Evolutionary conservation across 2,113 vertebrate species (phyloP).

Genomic region (Cryptotis parvus): DNA sequence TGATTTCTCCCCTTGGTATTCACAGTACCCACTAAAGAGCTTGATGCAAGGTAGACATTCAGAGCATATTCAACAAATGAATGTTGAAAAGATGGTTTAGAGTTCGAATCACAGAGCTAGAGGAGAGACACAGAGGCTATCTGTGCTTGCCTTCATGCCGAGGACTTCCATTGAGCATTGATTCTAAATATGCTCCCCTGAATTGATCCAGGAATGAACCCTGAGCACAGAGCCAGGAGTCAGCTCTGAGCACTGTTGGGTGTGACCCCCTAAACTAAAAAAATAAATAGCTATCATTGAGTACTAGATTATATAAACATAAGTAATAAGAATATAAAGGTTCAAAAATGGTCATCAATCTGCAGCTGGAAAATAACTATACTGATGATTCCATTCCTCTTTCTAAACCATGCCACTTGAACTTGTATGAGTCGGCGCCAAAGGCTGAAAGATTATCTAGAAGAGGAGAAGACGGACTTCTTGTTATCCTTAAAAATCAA

Average conservation of each 20-base stretch:
- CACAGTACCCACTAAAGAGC: neutral
- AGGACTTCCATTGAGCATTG: no score
- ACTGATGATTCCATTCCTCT: conserved; percentile 10
- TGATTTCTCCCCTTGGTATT: neutral
- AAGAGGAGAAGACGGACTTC: conserved; percentile 19
- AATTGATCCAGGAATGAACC: no score
- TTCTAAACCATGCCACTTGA: neutral
- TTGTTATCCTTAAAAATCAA: conserved; percentile 50
- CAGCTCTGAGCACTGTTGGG: no score
- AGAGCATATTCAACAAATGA: neutral
- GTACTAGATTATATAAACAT: conserved; percentile 1
- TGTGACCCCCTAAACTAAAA: neutral
- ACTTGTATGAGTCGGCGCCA: neutral
- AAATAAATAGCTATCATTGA: neutral
- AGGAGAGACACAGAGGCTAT: no score
- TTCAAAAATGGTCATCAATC: neutral
- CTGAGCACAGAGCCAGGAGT: no score
- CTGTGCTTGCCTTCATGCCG: no score
- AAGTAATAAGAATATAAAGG: neutral
- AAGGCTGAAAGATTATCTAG: neutral
- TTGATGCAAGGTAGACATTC: neutral
- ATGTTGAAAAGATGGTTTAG: conserved; percentile 7
- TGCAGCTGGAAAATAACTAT: neutral
- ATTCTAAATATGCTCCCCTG: no score
- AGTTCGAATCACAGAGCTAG: neutral